phyloP scores from a whole-genome alignment of 2,888 invertebrate species.

The Pristionchus exspectatus region DNA sequence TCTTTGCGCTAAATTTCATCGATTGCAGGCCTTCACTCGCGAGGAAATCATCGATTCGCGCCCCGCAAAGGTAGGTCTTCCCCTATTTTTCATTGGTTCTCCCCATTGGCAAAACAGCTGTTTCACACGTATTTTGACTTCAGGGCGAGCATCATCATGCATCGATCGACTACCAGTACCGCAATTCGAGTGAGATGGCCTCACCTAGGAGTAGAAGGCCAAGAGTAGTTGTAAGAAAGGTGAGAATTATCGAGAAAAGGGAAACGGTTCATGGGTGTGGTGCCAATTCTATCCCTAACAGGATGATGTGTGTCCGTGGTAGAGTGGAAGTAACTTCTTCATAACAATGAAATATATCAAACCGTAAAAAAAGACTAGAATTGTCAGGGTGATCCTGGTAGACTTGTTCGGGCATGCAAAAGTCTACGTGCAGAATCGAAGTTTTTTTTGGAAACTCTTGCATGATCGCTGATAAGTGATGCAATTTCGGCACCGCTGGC shows the following conservation, averaged over 20 bases:
- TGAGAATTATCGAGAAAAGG: neutral
- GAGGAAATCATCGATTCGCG: conserved; percentile 34
- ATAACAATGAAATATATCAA: neutral
- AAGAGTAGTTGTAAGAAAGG: conserved; percentile 19
- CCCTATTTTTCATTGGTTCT: neutral
- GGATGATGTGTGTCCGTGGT: too few relatives aligned
- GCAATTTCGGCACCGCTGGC: neutral
- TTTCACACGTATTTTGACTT: neutral
- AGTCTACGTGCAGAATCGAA: neutral
- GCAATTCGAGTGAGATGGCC: neutral
- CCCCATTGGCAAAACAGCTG: conserved; percentile 1
- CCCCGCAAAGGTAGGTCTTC: conserved; percentile 27
- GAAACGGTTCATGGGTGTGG: neutral
- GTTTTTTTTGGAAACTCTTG: neutral
- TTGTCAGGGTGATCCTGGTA: neutral
- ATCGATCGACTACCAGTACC: conserved; percentile 44
- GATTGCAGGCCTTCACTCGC: neutral
- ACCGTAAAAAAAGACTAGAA: too few relatives aligned
- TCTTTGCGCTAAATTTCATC: neutral
- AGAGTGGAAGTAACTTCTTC: neutral
- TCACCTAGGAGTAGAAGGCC: conserved; percentile 17
- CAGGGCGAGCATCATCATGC: neutral
- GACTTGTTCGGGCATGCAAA: neutral
- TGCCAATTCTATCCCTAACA: neutral
- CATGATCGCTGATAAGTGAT: neutral